A percentile compares a stretch with the other conserved stretches of the same genome.
Conservation (phyloP, 2,797 vertebrate genomes). For the Leptoclinus maculatus region DNA sequence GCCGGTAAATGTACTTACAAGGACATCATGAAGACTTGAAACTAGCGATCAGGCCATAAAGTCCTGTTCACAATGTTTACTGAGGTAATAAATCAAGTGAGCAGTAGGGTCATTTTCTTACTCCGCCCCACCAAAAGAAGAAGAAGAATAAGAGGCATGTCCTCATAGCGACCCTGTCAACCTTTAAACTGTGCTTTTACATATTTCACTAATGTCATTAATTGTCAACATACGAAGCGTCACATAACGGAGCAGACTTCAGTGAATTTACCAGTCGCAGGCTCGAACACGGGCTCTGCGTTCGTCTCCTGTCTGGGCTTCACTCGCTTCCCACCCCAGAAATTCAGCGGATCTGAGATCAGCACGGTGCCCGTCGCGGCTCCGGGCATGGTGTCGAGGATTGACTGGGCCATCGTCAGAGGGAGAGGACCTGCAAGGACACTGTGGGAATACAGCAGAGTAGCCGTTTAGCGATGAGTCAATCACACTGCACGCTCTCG, state of each 20-base stretch:
- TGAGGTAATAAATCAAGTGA: too few relatives aligned
- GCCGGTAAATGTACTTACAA: too few relatives aligned
- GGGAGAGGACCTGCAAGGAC: neutral
- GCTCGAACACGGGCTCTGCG: conserved; percentile 89
- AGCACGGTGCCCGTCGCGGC: conserved; percentile 82
- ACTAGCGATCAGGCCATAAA: too few relatives aligned
- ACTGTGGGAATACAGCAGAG: neutral
- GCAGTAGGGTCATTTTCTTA: too few relatives aligned
- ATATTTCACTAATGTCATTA: too few relatives aligned
- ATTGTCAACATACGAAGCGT: neutral
- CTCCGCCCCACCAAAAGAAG: neutral
- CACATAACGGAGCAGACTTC: too few relatives aligned
- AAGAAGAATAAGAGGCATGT: accelerated
- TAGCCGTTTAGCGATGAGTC: neutral
- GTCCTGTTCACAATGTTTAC: too few relatives aligned
- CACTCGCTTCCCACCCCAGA: conserved; percentile 87
- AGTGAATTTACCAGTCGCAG: conserved; percentile 88
- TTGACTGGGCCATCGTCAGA: conserved; percentile 75
- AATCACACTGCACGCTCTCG: too few relatives aligned
- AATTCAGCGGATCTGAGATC: conserved; percentile 88
- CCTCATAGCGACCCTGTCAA: neutral
- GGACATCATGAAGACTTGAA: too few relatives aligned
- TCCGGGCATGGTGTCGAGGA: conserved; percentile 67
- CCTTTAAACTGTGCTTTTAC: neutral
- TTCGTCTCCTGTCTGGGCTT: conserved; percentile 78